Evolutionary conservation across 2,113 vertebrate species (phyloP).

Genomic region (Sceloporus tristichus): DNA sequence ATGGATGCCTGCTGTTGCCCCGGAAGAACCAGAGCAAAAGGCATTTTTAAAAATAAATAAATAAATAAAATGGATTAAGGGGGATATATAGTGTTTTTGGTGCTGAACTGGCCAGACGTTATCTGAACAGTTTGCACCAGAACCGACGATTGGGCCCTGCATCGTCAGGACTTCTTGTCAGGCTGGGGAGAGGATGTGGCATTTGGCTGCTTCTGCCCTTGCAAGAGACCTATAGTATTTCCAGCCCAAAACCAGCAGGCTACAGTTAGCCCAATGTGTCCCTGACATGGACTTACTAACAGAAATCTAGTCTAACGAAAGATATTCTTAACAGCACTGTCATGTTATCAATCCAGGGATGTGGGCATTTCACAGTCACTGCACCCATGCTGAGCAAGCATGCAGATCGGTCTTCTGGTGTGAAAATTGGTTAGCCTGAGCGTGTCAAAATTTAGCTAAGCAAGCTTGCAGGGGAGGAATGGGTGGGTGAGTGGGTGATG

Average conservation of each 20-base stretch:
- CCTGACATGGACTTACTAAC: not conserved
- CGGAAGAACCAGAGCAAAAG: no score
- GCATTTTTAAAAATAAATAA: no score
- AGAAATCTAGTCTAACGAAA: not conserved
- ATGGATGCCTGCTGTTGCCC: no score
- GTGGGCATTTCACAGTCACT: not conserved
- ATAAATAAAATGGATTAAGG: no score
- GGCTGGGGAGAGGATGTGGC: no score
- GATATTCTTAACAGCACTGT: not conserved
- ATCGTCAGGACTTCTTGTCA: no score
- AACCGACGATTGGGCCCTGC: no score
- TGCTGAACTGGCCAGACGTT: no score
- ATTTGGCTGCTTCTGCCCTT: no score
- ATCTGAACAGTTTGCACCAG: no score
- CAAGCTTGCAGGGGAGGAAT: not conserved
- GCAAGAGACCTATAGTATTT: not conserved
- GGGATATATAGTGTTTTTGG: no score
- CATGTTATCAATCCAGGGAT: not conserved
- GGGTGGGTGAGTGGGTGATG: not conserved
- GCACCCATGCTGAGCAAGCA: not conserved
- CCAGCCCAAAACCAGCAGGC: not conserved
- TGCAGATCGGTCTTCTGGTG: not conserved
- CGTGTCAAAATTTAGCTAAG: not conserved
- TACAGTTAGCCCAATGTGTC: no score
- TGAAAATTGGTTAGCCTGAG: not conserved